Percentiles rank a stretch among this genome's conserved stretches.
Evolutionary conservation across 2,113 vertebrate species (phyloP).

Genomic region (Emydura subglobosa): DNA sequence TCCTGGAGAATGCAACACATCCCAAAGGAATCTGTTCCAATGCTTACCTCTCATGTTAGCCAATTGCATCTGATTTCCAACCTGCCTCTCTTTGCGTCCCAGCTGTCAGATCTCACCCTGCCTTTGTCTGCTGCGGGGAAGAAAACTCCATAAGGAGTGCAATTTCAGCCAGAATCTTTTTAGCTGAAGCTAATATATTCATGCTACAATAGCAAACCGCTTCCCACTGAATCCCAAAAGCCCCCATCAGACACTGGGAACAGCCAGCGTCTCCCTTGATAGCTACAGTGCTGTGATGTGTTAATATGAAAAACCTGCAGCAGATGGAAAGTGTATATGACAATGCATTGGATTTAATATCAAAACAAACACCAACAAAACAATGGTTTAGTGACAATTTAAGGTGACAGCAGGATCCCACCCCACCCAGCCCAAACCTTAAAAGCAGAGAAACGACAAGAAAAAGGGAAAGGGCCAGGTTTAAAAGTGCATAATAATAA

Average conservation of each 20-base stretch:
- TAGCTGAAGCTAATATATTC: too few relatives aligned
- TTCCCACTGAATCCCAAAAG: background rate
- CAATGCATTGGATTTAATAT: background rate
- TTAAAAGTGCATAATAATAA: background rate
- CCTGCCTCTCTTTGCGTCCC: background rate
- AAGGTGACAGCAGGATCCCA: background rate
- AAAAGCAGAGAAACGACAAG: too few relatives aligned
- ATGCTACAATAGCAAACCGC: background rate
- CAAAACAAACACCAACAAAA: background rate
- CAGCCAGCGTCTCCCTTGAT: background rate
- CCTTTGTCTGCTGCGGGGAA: background rate
- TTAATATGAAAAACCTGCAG: background rate
- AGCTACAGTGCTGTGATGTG: background rate
- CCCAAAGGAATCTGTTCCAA: background rate
- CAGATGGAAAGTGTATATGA: background rate
- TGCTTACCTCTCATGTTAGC: background rate
- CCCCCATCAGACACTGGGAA: background rate
- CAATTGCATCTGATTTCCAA: background rate
- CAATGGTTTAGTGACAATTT: background rate
- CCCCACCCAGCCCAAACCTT: background rate
- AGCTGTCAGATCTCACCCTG: background rate
- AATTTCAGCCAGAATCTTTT: background rate
- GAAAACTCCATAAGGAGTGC: background rate
- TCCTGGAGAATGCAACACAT: background rate
- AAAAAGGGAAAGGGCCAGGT: background rate